Evolutionary conservation across 2,888 invertebrate species (phyloP), one percentile per base, ranked within the genome.

Genomic region (Aleiodes leptofemur): DNA sequence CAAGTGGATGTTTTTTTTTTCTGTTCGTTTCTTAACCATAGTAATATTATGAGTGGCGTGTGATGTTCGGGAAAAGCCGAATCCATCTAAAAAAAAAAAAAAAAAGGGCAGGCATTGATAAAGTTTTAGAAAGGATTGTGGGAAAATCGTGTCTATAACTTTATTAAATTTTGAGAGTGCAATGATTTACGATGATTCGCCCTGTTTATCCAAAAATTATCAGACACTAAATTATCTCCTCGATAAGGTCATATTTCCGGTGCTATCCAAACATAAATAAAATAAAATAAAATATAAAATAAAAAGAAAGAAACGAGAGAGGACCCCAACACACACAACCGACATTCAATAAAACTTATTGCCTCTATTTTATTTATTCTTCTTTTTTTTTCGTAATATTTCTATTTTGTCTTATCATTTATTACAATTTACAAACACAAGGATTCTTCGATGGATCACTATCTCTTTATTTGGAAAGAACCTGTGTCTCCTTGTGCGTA

Each of bases 281-380:
- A n/a, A n/a, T n/a, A n/a, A n/a, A n/a, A n/a, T n/a, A n/a, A 72
- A 75, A 72, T 5, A 57, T 9, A 31, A 72, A 81, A 82, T 34
- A 34, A 34, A 72, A 81, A 82, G 4, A 34, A 34, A 6, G 34
- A 34, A 34, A 34, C 34, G 34, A 34, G 34, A 34, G 34, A 34
- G 6, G 34, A 23, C 23, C 23, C 23, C 23, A 80, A 80, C 77
- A 51, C 77, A 51, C 74, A 76, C 81, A 23, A 23, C 23, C 81
- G 81, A 76, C 82, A 80, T 81, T 77, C 81, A 84, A 86, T 85
- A 83, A 83, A 85, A 82, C 78, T 57, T 57, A 57, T 57, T 57
- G 31, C 57, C 57, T 57, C 14, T 23, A 16, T 57, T 3, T 57
- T 57, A 31, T 72, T 76, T 73, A 66, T 72, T 73, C 84, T 87